phyloP scores from a whole-genome alignment of 2,797 vertebrate genomes.

The Platalea minor region DNA sequence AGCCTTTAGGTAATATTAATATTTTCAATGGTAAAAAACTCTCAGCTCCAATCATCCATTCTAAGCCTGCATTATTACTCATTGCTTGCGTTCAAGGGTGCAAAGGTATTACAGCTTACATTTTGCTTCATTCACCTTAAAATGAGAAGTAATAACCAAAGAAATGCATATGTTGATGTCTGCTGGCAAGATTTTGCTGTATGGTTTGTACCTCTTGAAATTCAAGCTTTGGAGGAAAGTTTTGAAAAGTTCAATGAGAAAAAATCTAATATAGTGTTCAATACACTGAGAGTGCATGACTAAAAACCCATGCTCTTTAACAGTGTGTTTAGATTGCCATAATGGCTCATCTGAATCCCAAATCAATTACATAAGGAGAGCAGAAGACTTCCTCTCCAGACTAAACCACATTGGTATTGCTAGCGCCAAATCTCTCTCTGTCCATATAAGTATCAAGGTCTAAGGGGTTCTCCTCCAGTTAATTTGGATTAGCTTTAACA shows the following conservation, averaged over 20 bases:
- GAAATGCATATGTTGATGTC: not conserved
- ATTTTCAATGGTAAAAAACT: not conserved
- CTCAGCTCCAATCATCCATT: not conserved
- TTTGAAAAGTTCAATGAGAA: not conserved
- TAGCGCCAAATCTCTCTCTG: not conserved
- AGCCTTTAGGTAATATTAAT: not conserved
- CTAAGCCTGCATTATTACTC: not conserved
- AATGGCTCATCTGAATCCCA: not conserved
- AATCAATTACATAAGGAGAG: not conserved
- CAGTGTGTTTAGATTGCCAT: not conserved
- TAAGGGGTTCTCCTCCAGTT: not conserved
- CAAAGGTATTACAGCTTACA: not conserved
- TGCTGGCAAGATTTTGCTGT: not conserved
- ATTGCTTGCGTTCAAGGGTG: not conserved
- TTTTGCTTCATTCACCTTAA: not conserved
- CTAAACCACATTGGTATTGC: not conserved
- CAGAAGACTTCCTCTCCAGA: not conserved
- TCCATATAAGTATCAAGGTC: not conserved
- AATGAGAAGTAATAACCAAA: not conserved
- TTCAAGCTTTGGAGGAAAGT: not conserved
- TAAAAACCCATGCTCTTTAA: not conserved
- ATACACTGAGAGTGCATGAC: not conserved
- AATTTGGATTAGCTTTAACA: slow-evolving; percentile 15
- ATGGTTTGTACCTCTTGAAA: not conserved
- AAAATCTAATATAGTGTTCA: not conserved